Evolutionary conservation across 2,113 vertebrate genomes (phyloP), one percentile per base, ranked within the genome.

Genomic region (Leptocoma aspasia): DNA sequence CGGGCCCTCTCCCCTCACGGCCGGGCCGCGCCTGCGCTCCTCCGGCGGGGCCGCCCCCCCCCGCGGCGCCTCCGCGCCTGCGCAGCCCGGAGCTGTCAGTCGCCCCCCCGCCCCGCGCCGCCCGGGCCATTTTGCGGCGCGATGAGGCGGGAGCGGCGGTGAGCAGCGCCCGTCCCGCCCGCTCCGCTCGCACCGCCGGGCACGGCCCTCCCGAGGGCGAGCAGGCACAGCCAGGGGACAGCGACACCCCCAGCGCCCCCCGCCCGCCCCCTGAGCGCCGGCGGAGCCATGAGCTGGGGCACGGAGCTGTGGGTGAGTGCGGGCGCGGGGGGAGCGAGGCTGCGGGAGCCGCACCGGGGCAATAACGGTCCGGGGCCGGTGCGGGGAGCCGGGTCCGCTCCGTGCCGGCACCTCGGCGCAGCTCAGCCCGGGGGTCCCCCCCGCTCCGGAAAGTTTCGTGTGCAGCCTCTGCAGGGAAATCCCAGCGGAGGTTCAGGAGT

Each of bases 231-330:
- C 5, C 33, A 13, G 61, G 66, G 61, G 33, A 47, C 47, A 61
- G 47, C 13, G 35, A 44, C 41, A 56, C 21, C 44, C 42, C 33
- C 5, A 54, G 54, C 27, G 64, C 10, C 73, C 44, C 41, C 50
- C 19, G 14, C 52, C 33, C 52, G n/a, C 56, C 45, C 21, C 86
- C 94, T 77, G 78, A 56, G 61, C 94, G 82, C 85, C 82, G 94
- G 63, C 75, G 89, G 94, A 93, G 97, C 96, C 98, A 98, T 98
- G 98, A 98, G 98, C 97, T 98, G 98, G 98, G 98, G 98, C 88
- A 94, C 95, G 41, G 98, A 98, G 97, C 97, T 98, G 70, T 98
- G 98, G 98, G 98, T 98, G 90, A 98, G 98, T 97, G 65, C 1
- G 47, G 11, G 72, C 60, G 70, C 70, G 52, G 82, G 26, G 42